A percentile compares a stretch with the other conserved stretches of the same genome.
These are phyloP conservation scores for Pelobates fuscus DNA, from an alignment of 2,113 vertebrate species.

Conservation along the genomic window DNA sequence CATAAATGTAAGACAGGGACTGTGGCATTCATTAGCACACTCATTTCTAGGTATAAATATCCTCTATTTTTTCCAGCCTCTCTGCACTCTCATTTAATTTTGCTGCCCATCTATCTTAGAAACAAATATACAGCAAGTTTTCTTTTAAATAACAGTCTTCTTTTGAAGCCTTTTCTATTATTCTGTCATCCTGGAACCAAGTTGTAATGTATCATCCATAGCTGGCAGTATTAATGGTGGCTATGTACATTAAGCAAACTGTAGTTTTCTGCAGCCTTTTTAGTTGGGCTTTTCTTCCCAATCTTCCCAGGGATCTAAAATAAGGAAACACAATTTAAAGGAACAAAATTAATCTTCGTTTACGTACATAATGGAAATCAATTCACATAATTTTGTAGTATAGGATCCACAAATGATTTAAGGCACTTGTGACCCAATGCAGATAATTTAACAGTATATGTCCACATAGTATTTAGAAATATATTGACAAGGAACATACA, in stretches of 20 bases:
- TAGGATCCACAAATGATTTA: no score
- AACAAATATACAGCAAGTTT: not conserved
- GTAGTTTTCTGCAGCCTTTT: not conserved
- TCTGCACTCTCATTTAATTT: not conserved
- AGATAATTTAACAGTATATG: no score
- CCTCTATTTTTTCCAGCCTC: not conserved
- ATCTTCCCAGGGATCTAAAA: not conserved
- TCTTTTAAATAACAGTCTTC: not conserved
- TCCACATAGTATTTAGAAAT: no score
- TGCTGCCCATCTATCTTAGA: not conserved
- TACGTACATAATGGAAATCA: no score
- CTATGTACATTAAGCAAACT: not conserved
- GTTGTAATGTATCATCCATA: slow-evolving; percentile 21
- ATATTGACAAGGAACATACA: no score
- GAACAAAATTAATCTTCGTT: not conserved
- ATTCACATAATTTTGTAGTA: no score
- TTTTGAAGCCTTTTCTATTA: not conserved
- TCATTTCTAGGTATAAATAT: not conserved
- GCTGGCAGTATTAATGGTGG: slow-evolving; percentile 7
- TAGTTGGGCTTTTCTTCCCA: not conserved
- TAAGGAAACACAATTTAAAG: not conserved
- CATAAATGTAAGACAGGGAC: not conserved
- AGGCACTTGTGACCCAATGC: no score
- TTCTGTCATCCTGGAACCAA: slow-evolving; percentile 3
- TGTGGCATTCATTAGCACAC: not conserved